Evolutionary conservation across 2,888 invertebrate species (phyloP).

Genomic region (Ischnura elegans): DNA sequence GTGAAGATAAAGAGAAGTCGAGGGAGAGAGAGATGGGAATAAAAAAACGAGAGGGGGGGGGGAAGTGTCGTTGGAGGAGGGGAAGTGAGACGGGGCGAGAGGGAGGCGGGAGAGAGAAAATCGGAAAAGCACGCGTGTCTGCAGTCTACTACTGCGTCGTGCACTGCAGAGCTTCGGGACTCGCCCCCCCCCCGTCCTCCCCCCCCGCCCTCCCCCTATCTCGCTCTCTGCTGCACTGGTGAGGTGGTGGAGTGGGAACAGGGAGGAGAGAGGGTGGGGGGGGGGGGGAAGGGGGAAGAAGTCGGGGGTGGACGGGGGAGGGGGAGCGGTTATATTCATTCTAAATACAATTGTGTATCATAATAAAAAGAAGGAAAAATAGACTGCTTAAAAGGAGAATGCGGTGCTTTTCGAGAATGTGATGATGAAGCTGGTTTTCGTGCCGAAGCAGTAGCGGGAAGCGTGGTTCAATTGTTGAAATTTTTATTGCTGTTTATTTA

Average conservation of each 20-base stretch:
- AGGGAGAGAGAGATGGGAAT: neutral
- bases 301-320: neutral
- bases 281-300: neutral
- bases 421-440: too few relatives aligned
- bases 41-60: neutral
- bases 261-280: neutral
- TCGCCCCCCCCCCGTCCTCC: too few relatives aligned
- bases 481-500: too few relatives aligned
- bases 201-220: too few relatives aligned
- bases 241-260: neutral
- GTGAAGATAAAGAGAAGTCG: neutral
- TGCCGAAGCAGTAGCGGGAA: too few relatives aligned
- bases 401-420: too few relatives aligned
- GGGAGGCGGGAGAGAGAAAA: slow-evolving; percentile 2
- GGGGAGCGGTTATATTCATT: too few relatives aligned
- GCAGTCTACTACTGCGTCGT: slow-evolving; percentile 63
- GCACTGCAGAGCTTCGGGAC: slow-evolving; percentile 67
- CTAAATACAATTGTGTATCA: too few relatives aligned
- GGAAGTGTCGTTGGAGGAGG: neutral
- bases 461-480: too few relatives aligned
- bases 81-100: neutral
- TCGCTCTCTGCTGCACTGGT: slow-evolving; percentile 61
- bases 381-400: too few relatives aligned
- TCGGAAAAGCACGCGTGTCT: slow-evolving; percentile 66
- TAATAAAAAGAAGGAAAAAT: too few relatives aligned